phyloP scores from a whole-genome alignment of 2,113 vertebrate genomes.

The Polypterus senegalus region DNA sequence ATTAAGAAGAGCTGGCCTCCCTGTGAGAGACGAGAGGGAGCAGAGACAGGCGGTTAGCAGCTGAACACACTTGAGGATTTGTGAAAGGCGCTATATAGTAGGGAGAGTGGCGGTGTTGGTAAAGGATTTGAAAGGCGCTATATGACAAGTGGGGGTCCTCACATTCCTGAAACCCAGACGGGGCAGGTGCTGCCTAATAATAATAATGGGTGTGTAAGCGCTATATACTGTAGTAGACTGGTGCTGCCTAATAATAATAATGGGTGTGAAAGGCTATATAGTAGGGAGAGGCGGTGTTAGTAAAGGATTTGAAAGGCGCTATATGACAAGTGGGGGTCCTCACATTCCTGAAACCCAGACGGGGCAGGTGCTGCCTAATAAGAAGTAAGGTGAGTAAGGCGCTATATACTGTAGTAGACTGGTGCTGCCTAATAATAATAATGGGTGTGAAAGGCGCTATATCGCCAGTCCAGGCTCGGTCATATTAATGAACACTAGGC shows the following conservation, averaged over 20 bases:
- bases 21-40: slow-evolving; percentile 22
- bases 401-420: too few species aligned
- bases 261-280: too few species aligned
- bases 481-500: too few species aligned
- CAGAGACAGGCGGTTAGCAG: slow-evolving; percentile 13
- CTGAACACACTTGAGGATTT: slow-evolving; percentile 1
- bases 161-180: too few species aligned
- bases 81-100: not conserved
- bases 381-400: accelerated
- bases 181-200: too few species aligned
- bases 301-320: not conserved
- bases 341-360: slow-evolving; percentile 3
- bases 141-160: too few species aligned
- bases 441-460: too few species aligned
- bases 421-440: too few species aligned
- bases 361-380: not conserved
- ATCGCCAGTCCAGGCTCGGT: too few species aligned
- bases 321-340: not conserved
- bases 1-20: slow-evolving; percentile 53
- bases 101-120: not conserved
- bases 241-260: too few species aligned
- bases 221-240: too few species aligned
- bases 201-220: accelerated
- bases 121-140: not conserved
- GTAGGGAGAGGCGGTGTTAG: not conserved